Base-by-base conservation (phyloP, 2,797 vertebrate genomes). In the Prunella strophiata region DNA sequence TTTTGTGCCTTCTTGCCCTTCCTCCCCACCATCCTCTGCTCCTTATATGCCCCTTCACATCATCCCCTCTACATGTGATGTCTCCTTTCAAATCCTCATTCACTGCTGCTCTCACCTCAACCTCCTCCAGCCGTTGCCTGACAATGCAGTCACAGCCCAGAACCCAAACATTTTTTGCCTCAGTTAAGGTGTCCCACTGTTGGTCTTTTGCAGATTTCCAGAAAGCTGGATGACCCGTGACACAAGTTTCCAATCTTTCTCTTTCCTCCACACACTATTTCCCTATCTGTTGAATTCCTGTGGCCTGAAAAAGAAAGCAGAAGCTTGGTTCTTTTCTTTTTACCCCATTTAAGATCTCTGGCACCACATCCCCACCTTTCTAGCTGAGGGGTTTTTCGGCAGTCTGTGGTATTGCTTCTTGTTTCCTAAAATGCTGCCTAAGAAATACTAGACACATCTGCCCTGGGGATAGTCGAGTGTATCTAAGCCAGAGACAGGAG, bases 371-470 rank as follows among this genome's bases (percentile, higher is more conserved):
- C n/a, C 29, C 71, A 57, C 65, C 61, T 92, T 83, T 80, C 51
- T 80, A 72, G 34, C 66, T 68, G 51, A 83, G 23, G 34, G 57
- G 1, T 0, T 73, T 21, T 65, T 61, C 14, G 11, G 55, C 3
- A 10, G 50, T 91, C 48, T 85, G 76, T 86, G 61, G 20, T 54
- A 36, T 83, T 85, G 36, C 40, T 93, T 61, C 88, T 80, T 89
- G 38, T 68, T 91, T 88, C 72, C 51, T 88, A 77, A 94, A 79
- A 93, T 88, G 87, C 84, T 77, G 52, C 57, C 79, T 93, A 75
- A 88, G 75, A 78, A 94, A 89, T 51, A 67, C 68, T 21, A 81
- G 72, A 52, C 51, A 83, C 68, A 83, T 80, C 45, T 65, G 73
- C 47, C 78, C 62, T 48, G 58, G 45, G 30, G 50, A 63, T 50